Percentiles rank a stretch among this genome's conserved stretches.
phyloP scores from a whole-genome alignment of 2,113 vertebrate species.

The Gallinago undulata region DNA sequence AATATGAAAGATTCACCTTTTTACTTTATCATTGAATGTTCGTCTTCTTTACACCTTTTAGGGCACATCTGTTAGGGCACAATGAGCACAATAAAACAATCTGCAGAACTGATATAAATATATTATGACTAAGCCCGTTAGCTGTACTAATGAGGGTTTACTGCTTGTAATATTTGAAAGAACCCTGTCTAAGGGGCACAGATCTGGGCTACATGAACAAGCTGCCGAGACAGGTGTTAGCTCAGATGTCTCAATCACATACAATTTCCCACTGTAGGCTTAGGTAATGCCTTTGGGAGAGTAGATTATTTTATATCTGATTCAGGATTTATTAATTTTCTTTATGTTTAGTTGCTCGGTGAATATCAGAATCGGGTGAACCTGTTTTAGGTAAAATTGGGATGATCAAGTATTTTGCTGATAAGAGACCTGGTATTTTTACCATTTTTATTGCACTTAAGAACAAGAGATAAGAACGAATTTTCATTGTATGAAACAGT shows the following conservation, averaged over 20 bases:
- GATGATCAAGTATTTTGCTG: not conserved
- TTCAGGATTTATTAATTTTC: not conserved
- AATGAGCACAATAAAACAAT: not conserved
- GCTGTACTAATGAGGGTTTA: not conserved
- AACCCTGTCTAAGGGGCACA: not conserved
- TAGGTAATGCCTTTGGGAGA: not conserved
- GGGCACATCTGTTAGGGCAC: not conserved
- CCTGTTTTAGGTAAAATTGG: not conserved
- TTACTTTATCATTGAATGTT: not conserved
- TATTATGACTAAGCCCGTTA: not conserved
- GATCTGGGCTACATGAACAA: not conserved
- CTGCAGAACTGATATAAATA: not conserved
- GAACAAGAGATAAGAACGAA: not conserved
- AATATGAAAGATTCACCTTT: not conserved
- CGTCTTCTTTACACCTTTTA: not conserved
- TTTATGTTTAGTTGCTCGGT: not conserved
- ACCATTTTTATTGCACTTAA: not conserved
- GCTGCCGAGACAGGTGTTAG: not conserved
- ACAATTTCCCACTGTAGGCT: not conserved
- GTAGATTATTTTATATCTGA: not conserved
- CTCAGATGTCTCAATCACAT: not conserved
- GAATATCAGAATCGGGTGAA: not conserved
- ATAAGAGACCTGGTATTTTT: not conserved
- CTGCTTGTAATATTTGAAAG: not conserved
- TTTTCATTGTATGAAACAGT: not conserved